Base-by-base conservation (phyloP, 2,888 invertebrate species). In the Drosophila acutilabella region DNA sequence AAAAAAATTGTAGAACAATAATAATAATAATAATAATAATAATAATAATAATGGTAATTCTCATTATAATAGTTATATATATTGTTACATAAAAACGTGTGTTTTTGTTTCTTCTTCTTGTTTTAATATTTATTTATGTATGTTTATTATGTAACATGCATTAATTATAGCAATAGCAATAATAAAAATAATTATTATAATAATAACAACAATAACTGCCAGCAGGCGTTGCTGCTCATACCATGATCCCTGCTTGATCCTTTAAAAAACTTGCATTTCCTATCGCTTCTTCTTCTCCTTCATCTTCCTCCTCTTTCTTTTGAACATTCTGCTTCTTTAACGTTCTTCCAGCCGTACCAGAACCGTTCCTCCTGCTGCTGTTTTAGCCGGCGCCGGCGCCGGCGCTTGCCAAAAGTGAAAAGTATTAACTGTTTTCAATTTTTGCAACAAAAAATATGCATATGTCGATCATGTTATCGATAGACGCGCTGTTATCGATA, bases 321-420 rank as follows among this genome's bases (percentile, higher is more conserved):
- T 30, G 41, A 30, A 38, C 8, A 26, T 42, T 18, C 4, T 42
- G 16, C 20, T 20, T 42, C 30, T 30, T 11, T 11, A 30, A 36
- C 20, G 30, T 61, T 26, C 60, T 36, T 44, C 44, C 30, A 51
- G 45, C 52, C 33, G 47, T 30, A 47, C 47, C 36, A 36, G 36
- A 54, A 48, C 42, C 26, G n/a, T 41, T 41, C 47, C 52, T 81
- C 67, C 68, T 65, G 61, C 61, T 77, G 71, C 53, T 64, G 53
- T 45, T 85, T 77, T 73, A 87, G 88, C 85, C 71, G 80, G 88
- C 88, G 88, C 85, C 71, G 80, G 81, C 88, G 88, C 85, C 88
- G 81, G 88, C 82, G 79, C 82, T 87, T 82, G 82, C 82, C 82
- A 81, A 85, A 73, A 20, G 23, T 42, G 64, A 30, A 30, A 8